Evolutionary conservation across 1,140 invertebrate species (phyloP), one percentile per base, ranked within the genome.

Genomic region (Kradibia gibbosae): DNA sequence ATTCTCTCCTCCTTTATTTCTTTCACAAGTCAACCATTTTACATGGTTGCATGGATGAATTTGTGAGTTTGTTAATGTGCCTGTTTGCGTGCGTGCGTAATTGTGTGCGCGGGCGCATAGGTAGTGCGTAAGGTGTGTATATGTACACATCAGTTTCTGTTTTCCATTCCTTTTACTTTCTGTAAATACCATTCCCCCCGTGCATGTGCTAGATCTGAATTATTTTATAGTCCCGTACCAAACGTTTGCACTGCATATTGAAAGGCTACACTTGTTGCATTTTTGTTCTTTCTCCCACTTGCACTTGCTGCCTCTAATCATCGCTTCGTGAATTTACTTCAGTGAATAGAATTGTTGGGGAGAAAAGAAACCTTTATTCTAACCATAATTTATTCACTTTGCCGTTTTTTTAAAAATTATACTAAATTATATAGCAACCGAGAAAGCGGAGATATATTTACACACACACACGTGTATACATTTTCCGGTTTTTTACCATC

Each of bases 111-210:
- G 50, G 13, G 22, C 50, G 15, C 22, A 53, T 20, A 48, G 50
- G 5, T 53, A 53, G 50, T 53, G 22, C 15, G 3, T 53, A 22
- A 20, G 22, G 22, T 22, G 50, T 25, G 28, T 45, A 15, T 17
- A 25, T 13, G 15, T 45, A 20, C 36, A 53, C 25, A 55, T 10
- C 3, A 60, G 22, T 17, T 39, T 65, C 57, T n/a, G 45, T 81
- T 81, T 81, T 81, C 80, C 80, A 50, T 67, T 76, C 72, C 80
- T 81, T 80, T 80, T 80, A 80, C 78, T 80, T 80, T 80, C 57
- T 13, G 73, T 81, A 81, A 76, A 65, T 81, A 50, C 79, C 72
- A 75, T 80, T 80, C 28, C 39, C n/a, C 25, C 36, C 17, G 31
- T 28, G 53, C 48, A 39, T 7, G 39, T 10, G 53, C 36, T n/a